Evolutionary conservation across 1,140 invertebrate species (phyloP).

Genomic region (Latrodectus geometricus): DNA sequence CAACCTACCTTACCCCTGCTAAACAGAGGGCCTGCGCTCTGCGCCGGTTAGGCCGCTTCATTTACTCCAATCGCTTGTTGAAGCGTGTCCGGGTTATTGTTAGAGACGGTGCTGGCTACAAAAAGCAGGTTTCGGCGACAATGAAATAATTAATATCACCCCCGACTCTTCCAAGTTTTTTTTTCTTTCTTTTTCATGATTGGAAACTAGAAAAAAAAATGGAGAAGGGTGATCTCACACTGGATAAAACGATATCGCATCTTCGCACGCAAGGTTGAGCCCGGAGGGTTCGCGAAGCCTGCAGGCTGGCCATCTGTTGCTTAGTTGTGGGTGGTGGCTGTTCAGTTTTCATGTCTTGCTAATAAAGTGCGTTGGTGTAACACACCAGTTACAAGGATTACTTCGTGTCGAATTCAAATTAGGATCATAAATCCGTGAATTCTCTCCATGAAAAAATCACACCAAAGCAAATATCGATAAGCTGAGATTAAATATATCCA

Average conservation of each 20-base stretch:
- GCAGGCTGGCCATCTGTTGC: slow-evolving; percentile 49
- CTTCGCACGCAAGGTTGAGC: slow-evolving; percentile 49
- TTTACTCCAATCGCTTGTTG: slow-evolving; percentile 41
- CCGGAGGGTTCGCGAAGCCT: background rate
- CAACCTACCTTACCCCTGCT: background rate
- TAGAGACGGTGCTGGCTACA: background rate
- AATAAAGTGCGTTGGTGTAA: background rate
- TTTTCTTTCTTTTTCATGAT: background rate
- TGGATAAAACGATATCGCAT: slow-evolving; percentile 38
- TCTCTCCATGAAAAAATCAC: no score
- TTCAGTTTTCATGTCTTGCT: background rate
- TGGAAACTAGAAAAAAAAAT: background rate
- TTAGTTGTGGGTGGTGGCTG: background rate
- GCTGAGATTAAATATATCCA: no score
- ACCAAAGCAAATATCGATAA: no score
- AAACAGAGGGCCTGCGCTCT: slow-evolving; percentile 32
- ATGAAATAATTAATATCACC: slow-evolving; percentile 57
- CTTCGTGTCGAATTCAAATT: background rate
- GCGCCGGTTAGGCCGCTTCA: slow-evolving; percentile 5
- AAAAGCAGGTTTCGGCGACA: slow-evolving; percentile 39
- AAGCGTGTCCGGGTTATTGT: slow-evolving; percentile 56
- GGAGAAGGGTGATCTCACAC: slow-evolving; percentile 16
- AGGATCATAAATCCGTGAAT: background rate
- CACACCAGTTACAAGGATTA: background rate
- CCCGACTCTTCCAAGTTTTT: background rate